Conservation (phyloP, 2,113 vertebrate species). For the Cyphomyrus discorhynchus region DNA sequence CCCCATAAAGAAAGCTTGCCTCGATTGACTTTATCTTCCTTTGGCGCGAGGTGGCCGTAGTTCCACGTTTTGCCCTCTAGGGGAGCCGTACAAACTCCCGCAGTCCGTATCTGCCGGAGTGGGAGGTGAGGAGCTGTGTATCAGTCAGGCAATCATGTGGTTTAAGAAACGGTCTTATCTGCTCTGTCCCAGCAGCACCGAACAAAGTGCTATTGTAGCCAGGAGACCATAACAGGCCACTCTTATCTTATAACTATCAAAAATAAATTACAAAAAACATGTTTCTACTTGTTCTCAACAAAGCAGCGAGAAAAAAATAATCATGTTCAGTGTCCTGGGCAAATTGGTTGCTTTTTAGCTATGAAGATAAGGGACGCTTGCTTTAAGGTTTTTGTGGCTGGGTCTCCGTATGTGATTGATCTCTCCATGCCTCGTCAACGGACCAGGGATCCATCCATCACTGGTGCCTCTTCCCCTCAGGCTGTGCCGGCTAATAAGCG, state of each 20-base stretch:
- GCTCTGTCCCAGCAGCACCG: neutral
- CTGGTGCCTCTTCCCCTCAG: neutral
- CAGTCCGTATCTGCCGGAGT: neutral
- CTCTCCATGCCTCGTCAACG: neutral
- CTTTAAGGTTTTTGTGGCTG: neutral
- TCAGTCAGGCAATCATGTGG: neutral
- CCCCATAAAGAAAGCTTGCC: neutral
- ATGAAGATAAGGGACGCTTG: neutral
- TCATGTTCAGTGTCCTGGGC: neutral
- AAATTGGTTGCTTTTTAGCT: slow-evolving; percentile 4
- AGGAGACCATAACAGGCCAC: neutral
- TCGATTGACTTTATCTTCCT: slow-evolving; percentile 7
- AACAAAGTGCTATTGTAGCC: neutral
- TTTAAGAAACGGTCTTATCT: neutral
- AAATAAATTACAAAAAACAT: neutral
- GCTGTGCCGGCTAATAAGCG: neutral
- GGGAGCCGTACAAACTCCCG: neutral
- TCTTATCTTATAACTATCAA: neutral
- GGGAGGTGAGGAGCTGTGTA: neutral
- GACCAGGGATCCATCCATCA: neutral
- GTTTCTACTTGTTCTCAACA: neutral
- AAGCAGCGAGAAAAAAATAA: neutral
- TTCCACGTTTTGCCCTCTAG: too few species aligned
- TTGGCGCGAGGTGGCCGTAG: neutral
- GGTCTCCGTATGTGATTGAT: neutral